Base-by-base conservation (phyloP, 2,888 invertebrate genomes). In the Drosophila anomalata region DNA sequence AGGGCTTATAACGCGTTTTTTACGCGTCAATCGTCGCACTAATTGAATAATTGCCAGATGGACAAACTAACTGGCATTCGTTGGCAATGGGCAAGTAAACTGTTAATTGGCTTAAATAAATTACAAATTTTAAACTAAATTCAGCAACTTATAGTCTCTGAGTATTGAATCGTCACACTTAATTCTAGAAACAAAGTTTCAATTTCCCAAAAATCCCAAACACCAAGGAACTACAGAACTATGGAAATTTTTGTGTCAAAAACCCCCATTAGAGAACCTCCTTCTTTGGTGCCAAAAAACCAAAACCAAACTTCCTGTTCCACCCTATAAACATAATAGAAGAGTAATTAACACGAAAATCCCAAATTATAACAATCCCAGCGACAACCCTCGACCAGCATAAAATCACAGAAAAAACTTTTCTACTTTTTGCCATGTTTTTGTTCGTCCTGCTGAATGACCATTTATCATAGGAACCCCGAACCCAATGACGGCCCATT, bases 291-390 rank as follows among this genome's bases (percentile, higher is more conserved):
- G 47, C 29, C 17, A 22, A 44, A 44, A 44, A 44, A 44, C 61
- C 67, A 44, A 42, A 44, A 44, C 61, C 67, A 29, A 65, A 67
- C 67, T 66, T 67, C 65, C 65, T 54, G 67, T 65, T 54, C 54
- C 65, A 65, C 65, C 65, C 65, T 67, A 54, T 39, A 54, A 66
- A 65, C 52, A 85, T 79, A 82, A 82, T 82, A 75, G 72, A 69
- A 73, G 66, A 79, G 85, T 82, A 82, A 82, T 82, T 82, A 82
- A 82, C 82, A 79, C 85, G 79, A 77, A 82, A 85, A 79, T 85
- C 79, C 76, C 82, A 79, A 85, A 81, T 77, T 81, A 85, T 78
- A 85, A 81, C 79, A 79, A 76, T 75, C 70, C 69, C 68, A 70
- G 57, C 67, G 69, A 67, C 46, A 65, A 61, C 71, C 65, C 59